These are phyloP conservation scores for Gryon sp. DNA, from an alignment of 1,140 invertebrate genomes.

Conservation along the genomic window DNA sequence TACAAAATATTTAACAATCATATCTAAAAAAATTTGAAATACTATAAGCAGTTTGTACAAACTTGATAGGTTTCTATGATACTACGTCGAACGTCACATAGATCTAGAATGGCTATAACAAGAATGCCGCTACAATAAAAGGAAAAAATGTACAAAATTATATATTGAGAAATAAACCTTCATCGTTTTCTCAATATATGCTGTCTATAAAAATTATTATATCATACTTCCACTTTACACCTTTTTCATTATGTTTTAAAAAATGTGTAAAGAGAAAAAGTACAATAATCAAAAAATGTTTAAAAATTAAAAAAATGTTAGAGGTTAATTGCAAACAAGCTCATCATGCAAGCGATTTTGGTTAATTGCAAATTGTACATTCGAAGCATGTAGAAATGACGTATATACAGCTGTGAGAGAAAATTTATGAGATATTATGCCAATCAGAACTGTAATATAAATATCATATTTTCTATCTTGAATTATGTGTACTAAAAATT, in stretches of 20 bases:
- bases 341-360: constrained; percentile 14
- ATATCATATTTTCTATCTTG: too few species aligned
- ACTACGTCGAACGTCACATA: constrained; percentile 24
- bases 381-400: background rate
- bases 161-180: constrained; percentile 17
- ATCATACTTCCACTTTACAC: constrained; percentile 4
- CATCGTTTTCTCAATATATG: background rate
- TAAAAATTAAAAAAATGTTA: constrained; percentile 36
- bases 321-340: constrained; percentile 32
- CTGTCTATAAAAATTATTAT: background rate
- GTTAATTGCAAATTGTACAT: constrained; percentile 11
- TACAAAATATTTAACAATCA: background rate
- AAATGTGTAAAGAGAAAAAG: constrained; percentile 7
- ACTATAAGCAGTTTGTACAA: constrained; percentile 38
- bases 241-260: background rate
- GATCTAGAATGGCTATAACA: constrained; percentile 31
- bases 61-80: constrained; percentile 31
- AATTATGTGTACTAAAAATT: background rate
- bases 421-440: constrained; percentile 1
- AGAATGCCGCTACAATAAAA: constrained; percentile 51
- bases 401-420: background rate
- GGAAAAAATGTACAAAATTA: constrained; percentile 34
- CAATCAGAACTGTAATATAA: background rate
- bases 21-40: constrained; percentile 5
- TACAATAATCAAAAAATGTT: constrained; percentile 22